Evolutionary conservation across 2,113 vertebrate genomes (phyloP), one percentile per base, ranked within the genome.

Genomic region (Plecotus auritus): DNA sequence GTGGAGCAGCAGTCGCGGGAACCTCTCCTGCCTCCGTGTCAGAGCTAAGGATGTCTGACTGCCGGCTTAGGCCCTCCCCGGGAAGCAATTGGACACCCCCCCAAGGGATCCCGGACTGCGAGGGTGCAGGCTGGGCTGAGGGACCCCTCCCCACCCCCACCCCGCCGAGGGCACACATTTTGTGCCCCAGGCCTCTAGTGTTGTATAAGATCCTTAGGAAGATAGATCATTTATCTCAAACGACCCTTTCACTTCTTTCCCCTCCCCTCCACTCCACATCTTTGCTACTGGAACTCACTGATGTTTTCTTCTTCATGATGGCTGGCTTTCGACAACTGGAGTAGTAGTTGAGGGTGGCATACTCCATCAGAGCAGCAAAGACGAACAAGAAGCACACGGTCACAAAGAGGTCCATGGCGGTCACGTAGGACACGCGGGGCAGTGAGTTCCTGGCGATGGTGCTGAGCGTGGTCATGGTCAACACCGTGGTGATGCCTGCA

Each of bases 361-460:
- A 99, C 98, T 99, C 99, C 99, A 99, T 99, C 95, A 99, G 97
- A 49, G 99, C 99, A 18, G 99, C 99, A 32, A 99, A 99, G 95
- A 99, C 99, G 82, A 99, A 99, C 11, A 99, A 97, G 98, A 99
- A 99, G 98, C 99, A 99, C 86, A 99, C 99, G 0, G 99, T 99
- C 97, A 99, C 99, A 74, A 99, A 99, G 56, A 99, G 98, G 97
- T 99, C 99, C 99, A 99, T 99, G 94, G 99, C 99, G 0, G 99
- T 99, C 98, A 99, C 98, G 0, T 99, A 99, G 59, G 99, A 99
- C 61, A 99, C 99, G 28, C 99, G 98, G 13, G 99, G 99, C 85
- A 99, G 96, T 1, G 99, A 99, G 3, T 99, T 99, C 97, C 99
- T 98, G 67, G 99, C 99, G 47, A 99, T 99, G 51, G 99, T 99